Evolutionary conservation across 2,797 vertebrate genomes (phyloP), one percentile per base, ranked within the genome.

Genomic region (Microctenopoma stevenorrisi): DNA sequence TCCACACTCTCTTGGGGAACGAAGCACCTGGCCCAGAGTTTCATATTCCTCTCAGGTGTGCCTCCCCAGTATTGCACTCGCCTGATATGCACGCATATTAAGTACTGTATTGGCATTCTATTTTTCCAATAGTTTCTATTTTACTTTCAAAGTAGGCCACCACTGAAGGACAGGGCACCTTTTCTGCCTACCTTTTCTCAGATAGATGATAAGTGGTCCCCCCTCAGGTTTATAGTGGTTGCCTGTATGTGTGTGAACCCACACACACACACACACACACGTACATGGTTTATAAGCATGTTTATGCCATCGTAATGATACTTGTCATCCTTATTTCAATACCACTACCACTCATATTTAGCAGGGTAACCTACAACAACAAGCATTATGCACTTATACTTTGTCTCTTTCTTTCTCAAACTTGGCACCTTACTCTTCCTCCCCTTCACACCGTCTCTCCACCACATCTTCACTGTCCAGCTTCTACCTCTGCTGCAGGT

Each of bases 41-140:
- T 92, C 85, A 72, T 80, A 91, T 93, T 94, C 90, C 86, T 84
- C 88, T 89, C 88, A 88, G 88, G 85, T 83, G 77, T 74, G 72
- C 82, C 72, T 86, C 80, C 54, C 30, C 81, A 72, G 78, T 82
- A 68, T 86, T 91, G 90, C 88, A 68, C 84, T 44, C 43, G 74
- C 68, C 80, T 84, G 90, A 94, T 92, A 93, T 89, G 81, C 91
- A 91, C 68, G 84, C 91, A 92, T 92, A 91, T 93, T 91, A 94
- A 88, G 75, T 79, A 84, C 76, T 67, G 74, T 90, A 92, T 87
- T 90, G 88, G 82, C 87, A 88, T 90, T 91, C 89, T 83, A 87
- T 87, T 90, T 88, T 91, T 82, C 85, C 89, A 85, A 91, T 84
- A 87, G 79, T 79, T 87, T 83, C 79, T 87, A 85, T 88, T 92